These are phyloP conservation scores for Diadegma fenestrale DNA, from an alignment of 2,888 invertebrate species.

Conservation along the genomic window DNA sequence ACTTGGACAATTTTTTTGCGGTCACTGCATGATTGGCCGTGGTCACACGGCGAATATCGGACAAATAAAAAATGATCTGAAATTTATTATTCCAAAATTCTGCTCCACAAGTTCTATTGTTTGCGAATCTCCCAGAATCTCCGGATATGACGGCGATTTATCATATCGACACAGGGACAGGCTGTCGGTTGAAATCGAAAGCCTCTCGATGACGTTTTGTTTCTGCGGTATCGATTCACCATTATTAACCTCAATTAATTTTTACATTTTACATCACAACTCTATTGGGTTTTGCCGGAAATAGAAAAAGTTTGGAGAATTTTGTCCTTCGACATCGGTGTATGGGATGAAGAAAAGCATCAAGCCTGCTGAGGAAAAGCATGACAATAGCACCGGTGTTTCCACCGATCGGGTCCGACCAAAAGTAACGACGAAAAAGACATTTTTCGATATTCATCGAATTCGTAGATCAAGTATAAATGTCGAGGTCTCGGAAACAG, in stretches of 20 bases:
- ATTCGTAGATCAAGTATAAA: slow-evolving; percentile 14
- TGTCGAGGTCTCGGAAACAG: slow-evolving; percentile 1
- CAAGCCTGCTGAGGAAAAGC: not conserved
- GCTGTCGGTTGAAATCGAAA: slow-evolving; percentile 37
- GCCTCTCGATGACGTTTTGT: slow-evolving; percentile 24
- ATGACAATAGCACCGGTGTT: not conserved
- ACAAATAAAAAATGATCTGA: not conserved
- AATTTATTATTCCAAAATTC: not conserved
- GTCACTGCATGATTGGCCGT: too few relatives aligned
- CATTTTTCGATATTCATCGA: slow-evolving; percentile 63
- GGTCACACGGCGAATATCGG: not conserved
- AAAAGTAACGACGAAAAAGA: slow-evolving; percentile 59
- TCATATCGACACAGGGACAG: not conserved
- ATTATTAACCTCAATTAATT: slow-evolving; percentile 1
- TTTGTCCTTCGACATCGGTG: slow-evolving; percentile 43
- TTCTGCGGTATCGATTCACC: not conserved
- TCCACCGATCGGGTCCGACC: slow-evolving; percentile 22
- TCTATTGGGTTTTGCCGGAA: not conserved
- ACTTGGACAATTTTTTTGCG: not conserved
- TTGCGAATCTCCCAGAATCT: not conserved
- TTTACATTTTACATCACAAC: not conserved
- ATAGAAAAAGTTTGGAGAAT: not conserved
- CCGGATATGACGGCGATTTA: too few relatives aligned
- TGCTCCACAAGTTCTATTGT: too few relatives aligned
- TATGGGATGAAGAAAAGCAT: not conserved